Evolutionary conservation across 2,888 invertebrate genomes (phyloP).

Genomic region (Coleophora deauratella): DNA sequence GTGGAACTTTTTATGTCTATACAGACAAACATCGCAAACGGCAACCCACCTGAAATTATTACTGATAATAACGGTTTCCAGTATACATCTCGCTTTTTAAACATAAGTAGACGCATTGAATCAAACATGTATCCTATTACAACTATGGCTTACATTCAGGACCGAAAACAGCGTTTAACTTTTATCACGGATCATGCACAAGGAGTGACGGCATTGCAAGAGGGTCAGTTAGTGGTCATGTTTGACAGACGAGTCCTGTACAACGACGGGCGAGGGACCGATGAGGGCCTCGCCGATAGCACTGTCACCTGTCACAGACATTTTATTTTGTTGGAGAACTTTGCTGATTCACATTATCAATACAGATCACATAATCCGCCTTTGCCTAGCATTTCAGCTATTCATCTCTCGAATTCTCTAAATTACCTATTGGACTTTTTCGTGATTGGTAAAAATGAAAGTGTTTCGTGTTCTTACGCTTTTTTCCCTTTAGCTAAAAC

Average conservation of each 20-base stretch:
- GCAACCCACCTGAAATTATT: constrained; percentile 84
- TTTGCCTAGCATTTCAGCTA: constrained; percentile 46
- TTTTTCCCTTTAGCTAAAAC: constrained; percentile 49
- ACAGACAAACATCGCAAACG: constrained; percentile 86
- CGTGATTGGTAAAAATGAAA: constrained; percentile 35
- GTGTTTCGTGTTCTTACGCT: constrained; percentile 34
- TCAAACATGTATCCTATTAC: constrained; percentile 98
- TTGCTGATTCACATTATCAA: constrained; percentile 18
- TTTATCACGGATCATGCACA: constrained; percentile 91
- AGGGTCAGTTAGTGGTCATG: constrained; percentile 93
- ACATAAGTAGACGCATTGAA: constrained; percentile 87
- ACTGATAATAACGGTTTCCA: constrained; percentile 95
- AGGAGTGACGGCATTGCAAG: constrained; percentile 91
- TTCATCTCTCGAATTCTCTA: constrained; percentile 35
- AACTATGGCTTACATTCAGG: constrained; percentile 88
- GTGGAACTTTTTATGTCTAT: constrained; percentile 93
- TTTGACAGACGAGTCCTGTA: constrained; percentile 92
- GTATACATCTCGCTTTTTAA: constrained; percentile 83
- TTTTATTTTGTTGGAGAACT: constrained; percentile 49
- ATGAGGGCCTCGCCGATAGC: constrained; percentile 94
- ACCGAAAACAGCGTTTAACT: constrained; percentile 79
- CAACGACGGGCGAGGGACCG: constrained; percentile 94
- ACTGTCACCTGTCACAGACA: constrained; percentile 73
- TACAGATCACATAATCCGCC: constrained; percentile 8
- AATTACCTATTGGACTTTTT: constrained; percentile 45